These are phyloP conservation scores for Neosilurus hyrtlii DNA, from an alignment of 2,797 vertebrate species.

Conservation along the genomic window DNA sequence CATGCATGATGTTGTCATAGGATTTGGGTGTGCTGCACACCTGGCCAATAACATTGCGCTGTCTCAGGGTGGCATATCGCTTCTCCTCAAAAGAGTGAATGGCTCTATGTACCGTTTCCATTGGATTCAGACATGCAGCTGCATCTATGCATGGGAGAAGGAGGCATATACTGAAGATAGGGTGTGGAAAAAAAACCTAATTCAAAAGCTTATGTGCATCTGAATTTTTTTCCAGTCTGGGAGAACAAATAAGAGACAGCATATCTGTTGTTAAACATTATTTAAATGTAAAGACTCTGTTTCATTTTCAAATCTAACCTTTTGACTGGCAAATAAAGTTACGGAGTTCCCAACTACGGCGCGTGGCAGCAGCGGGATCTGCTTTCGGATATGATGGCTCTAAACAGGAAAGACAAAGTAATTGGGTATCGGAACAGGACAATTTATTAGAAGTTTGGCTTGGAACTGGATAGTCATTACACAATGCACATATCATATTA, in stretches of 20 bases:
- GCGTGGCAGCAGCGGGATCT: slow-evolving; percentile 75
- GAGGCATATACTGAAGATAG: neutral
- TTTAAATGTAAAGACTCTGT: neutral
- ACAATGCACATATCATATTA: neutral
- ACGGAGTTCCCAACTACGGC: slow-evolving; percentile 94
- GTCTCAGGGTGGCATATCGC: slow-evolving; percentile 87
- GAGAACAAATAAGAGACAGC: neutral
- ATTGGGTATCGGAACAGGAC: neutral
- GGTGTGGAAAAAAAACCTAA: no score
- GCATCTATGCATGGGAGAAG: slow-evolving; percentile 69
- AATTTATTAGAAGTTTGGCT: neutral
- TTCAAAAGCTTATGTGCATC: neutral
- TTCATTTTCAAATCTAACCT: slow-evolving; percentile 69
- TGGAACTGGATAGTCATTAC: no score
- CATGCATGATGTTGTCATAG: slow-evolving; percentile 96
- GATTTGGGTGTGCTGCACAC: slow-evolving; percentile 97
- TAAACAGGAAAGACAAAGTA: slow-evolving; percentile 57
- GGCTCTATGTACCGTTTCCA: slow-evolving; percentile 89
- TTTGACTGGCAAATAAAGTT: slow-evolving; percentile 90
- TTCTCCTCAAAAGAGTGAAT: slow-evolving; percentile 89
- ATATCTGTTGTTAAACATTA: neutral
- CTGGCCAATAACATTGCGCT: slow-evolving; percentile 95
- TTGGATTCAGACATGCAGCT: slow-evolving; percentile 84
- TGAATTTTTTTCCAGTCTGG: neutral
- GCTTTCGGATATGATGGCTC: slow-evolving; percentile 91